Percentiles rank a stretch among this genome's conserved stretches.
phyloP scores from a whole-genome alignment of 1,140 invertebrate species.

The Drosophila saltans region DNA sequence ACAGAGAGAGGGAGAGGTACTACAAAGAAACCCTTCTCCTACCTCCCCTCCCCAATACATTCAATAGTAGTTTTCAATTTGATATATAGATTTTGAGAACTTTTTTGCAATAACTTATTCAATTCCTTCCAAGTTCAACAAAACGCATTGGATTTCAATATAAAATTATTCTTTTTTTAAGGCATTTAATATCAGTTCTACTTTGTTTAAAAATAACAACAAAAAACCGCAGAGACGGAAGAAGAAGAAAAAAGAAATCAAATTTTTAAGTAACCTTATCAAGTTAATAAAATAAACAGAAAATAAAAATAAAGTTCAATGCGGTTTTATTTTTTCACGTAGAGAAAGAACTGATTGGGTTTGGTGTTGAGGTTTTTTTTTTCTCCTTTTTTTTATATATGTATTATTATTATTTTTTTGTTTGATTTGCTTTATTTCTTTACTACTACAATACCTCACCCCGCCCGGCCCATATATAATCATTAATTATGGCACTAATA shows the following conservation, averaged over 20 bases:
- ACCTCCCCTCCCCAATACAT: too few relatives aligned
- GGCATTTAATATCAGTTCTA: too few relatives aligned
- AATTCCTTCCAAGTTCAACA: too few relatives aligned
- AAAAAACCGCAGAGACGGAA: not conserved
- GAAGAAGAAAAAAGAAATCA: not conserved
- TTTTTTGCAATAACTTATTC: too few relatives aligned
- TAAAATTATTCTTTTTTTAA: too few relatives aligned
- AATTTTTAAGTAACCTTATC: constrained; percentile 22
- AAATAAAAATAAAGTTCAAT: constrained; percentile 30
- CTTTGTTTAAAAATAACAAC: too few relatives aligned
- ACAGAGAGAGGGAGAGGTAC: not conserved
- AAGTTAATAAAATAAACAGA: constrained; percentile 25
- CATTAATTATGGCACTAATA: constrained; percentile 34
- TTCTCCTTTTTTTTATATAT: too few relatives aligned
- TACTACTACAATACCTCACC: not conserved
- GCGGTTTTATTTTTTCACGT: constrained; percentile 5
- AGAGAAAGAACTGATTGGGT: not conserved
- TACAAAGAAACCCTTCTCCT: not conserved
- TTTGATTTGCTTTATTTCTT: constrained; percentile 21
- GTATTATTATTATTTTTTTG: not conserved
- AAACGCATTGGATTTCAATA: too few relatives aligned
- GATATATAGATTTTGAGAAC: too few relatives aligned
- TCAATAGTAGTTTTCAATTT: too few relatives aligned
- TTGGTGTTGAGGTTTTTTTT: not conserved
- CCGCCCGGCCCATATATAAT: not conserved